Base-by-base conservation (phyloP, 2,888 invertebrate species). In the Campoletis raptor region DNA sequence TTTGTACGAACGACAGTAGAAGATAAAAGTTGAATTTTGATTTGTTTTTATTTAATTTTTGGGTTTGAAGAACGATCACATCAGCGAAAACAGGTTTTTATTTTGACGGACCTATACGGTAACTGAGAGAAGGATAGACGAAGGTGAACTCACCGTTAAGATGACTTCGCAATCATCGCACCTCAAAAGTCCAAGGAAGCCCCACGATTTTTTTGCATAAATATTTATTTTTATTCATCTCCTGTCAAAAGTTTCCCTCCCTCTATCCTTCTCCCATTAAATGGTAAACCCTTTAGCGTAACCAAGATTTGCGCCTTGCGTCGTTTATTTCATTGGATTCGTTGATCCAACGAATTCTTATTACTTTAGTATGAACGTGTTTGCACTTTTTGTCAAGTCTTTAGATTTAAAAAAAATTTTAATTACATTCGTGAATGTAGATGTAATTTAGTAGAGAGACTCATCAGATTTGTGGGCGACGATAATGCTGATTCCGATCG, bases 51-150 rank as follows among this genome's bases (percentile, higher is more conserved):
- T 54, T 77, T 18, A 30, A 61, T 30, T 30, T 30, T 61, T 61
- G 15, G 61, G 30, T 66, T 36, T 73, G 21, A 40, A 70, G 66
- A 82, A 48, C 48, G 81, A 89, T 88, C 86, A 87, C 73, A 86
- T 87, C 88, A 89, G 89, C 83, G 88, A 21, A 54, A 21, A 72
- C 37, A 80, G 72, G 78, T 54, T 18, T 37, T 42, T 57, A 81
- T 64, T 74, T 74, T 76, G 52, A 85, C 73, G 81, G 80, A 76
- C 77, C 84, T 76, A 81, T 90, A 87, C 88, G 90, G 90, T 91
- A 92, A 92, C 90, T 91, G 93, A 93, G 94, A 94, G 94, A 94
- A 94, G 94, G 94, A 94, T 92, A 94, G 94, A 94, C 93, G 92
- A 94, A 94, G 93, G 90, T 37, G 76, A 92, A 94, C 94, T 94